These are phyloP conservation scores for Esox masquinongy DNA, from an alignment of 2,797 vertebrate genomes.

Conservation along the genomic window DNA sequence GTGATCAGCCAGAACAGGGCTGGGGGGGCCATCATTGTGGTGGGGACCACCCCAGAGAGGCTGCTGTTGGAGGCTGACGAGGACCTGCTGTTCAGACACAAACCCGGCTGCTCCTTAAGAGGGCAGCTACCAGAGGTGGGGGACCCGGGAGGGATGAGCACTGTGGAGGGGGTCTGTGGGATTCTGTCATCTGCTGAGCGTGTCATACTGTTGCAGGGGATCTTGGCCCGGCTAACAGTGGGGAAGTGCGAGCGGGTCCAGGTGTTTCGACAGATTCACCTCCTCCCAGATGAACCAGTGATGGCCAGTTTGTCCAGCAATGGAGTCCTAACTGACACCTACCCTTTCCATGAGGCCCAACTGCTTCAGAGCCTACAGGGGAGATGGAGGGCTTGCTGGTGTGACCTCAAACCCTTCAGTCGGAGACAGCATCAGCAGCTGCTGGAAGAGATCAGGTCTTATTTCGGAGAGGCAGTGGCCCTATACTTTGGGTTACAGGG, in stretches of 20 bases:
- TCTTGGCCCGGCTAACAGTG: slow-evolving; percentile 20
- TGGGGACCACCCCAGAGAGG: slow-evolving; percentile 14
- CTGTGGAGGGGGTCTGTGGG: background rate
- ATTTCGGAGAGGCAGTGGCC: slow-evolving; percentile 31
- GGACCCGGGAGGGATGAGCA: background rate
- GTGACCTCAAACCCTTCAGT: slow-evolving; percentile 11
- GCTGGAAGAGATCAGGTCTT: slow-evolving; percentile 28
- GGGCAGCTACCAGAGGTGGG: background rate
- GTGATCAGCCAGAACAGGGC: slow-evolving; percentile 9
- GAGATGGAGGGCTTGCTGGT: slow-evolving; percentile 12
- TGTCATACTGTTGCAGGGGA: slow-evolving; percentile 23
- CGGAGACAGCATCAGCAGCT: slow-evolving; percentile 7
- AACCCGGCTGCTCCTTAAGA: background rate
- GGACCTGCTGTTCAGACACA: slow-evolving; percentile 23
- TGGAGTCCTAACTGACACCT: slow-evolving; percentile 12
- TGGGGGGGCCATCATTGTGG: slow-evolving; percentile 8
- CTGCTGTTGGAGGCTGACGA: slow-evolving; percentile 29
- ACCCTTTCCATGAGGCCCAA: slow-evolving; percentile 16
- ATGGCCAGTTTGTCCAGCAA: slow-evolving; percentile 9
- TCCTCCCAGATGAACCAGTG: slow-evolving; percentile 14
- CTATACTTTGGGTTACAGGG: slow-evolving; percentile 33
- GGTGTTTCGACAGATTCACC: background rate
- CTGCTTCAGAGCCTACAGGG: slow-evolving; percentile 10
- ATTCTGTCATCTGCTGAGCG: slow-evolving; percentile 29
- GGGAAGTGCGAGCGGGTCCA: slow-evolving; percentile 18